Base-by-base conservation (phyloP, 2,797 vertebrate genomes). In the Serranus cabrilla region DNA sequence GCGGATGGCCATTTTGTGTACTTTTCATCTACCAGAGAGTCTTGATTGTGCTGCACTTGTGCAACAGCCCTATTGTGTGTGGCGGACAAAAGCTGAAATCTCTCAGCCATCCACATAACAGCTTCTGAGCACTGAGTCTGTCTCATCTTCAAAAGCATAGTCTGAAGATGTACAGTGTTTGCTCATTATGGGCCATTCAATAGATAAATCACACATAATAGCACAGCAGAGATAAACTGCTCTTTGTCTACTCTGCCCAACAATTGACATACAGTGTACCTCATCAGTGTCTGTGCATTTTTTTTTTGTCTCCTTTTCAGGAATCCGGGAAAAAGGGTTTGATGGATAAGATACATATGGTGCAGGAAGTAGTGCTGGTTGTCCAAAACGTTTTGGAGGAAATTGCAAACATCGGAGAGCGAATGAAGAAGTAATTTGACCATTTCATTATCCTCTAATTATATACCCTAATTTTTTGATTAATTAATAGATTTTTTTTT, bases 261-360 rank as follows among this genome's bases (percentile, higher is more conserved):
- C 91, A 87, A 91, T 91, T 93, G 88, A 92, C 92, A 85, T 82
- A 70, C 81, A 81, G 63, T 83, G 80, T 57, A 73, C 80, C 88
- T 94, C 90, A 92, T 92, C 92, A 94, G 88, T 84, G 80, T 51
- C 72, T 90, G 60, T 89, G 76, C 78, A 50, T 91, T 82, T 79
- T 47, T 66, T 60, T 34, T 31, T 56, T 68, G 2, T 64, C 74
- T 62, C 47, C 55, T 88, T 85, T 85, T 85, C 59, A 99, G 98
- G 98, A 99, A 84, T 91, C 95, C 0, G 97, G 96, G 75, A 98
- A 96, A 93, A 99, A 96, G 78, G 97, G 98, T 25, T 88, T 99
- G 86, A 97, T 97, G 90, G 97, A 99, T 56, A 97, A 99, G 93
- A 97, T 99, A 90, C 96, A 98, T 79, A 99, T 98, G 97, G 96